phyloP scores from a whole-genome alignment of 2,113 vertebrate species.

The Brachionichthys hirsutus region DNA sequence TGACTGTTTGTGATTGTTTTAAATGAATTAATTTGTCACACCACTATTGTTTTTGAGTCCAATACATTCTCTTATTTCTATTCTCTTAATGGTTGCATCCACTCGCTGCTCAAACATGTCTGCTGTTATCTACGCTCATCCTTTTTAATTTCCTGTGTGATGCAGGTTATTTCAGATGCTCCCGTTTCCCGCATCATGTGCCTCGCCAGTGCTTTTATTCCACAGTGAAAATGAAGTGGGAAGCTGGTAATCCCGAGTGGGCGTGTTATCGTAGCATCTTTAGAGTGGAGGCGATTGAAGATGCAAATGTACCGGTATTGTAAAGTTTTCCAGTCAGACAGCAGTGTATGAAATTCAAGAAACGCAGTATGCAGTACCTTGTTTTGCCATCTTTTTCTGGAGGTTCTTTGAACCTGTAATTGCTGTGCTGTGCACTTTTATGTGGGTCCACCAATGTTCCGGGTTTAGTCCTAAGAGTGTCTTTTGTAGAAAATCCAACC shows the following conservation, averaged over 20 bases:
- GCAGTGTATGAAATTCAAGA: constrained; percentile 33
- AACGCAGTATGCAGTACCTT: constrained; percentile 26
- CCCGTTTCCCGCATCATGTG: not conserved
- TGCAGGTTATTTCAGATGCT: constrained; percentile 6
- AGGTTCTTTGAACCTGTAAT: not conserved
- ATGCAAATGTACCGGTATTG: constrained; percentile 19
- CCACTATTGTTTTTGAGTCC: too few relatives aligned
- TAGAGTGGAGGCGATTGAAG: constrained; percentile 22
- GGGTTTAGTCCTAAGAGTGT: too few relatives aligned
- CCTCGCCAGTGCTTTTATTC: constrained; percentile 20
- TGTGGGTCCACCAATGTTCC: too few relatives aligned
- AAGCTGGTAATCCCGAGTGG: constrained; percentile 47
- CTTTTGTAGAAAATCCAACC: too few relatives aligned
- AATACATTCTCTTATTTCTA: too few relatives aligned
- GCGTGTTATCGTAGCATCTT: constrained; percentile 37
- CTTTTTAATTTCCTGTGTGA: constrained; percentile 41
- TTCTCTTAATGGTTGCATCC: not conserved
- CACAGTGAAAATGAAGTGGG: too few relatives aligned
- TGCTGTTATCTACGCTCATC: constrained; percentile 23
- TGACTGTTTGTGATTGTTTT: too few relatives aligned
- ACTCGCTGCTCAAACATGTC: constrained; percentile 3
- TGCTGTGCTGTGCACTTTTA: too few relatives aligned
- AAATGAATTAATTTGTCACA: too few relatives aligned
- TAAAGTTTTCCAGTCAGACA: constrained; percentile 33
- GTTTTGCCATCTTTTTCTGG: not conserved